These are phyloP conservation scores for Plebejus melissa DNA, from an alignment of 2,888 invertebrate species.

Conservation along the genomic window DNA sequence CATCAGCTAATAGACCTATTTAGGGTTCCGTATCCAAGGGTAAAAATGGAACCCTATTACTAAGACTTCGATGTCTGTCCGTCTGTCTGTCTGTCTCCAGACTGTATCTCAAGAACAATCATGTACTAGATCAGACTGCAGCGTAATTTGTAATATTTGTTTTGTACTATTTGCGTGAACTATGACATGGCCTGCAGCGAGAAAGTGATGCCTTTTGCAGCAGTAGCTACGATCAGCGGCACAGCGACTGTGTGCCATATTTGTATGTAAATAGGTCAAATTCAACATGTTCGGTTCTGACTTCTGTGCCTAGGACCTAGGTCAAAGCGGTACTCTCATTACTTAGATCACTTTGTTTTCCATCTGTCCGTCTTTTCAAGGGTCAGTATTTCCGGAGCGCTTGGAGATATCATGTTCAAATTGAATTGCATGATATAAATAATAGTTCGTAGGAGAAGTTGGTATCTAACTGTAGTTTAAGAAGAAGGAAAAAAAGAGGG, in stretches of 20 bases:
- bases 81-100: too few relatives aligned
- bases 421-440: too few relatives aligned
- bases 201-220: conserved; percentile 1
- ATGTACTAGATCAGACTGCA: neutral
- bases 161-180: conserved; percentile 9
- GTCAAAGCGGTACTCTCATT: neutral
- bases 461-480: too few relatives aligned
- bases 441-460: too few relatives aligned
- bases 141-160: conserved; percentile 7
- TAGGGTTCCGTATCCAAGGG: too few relatives aligned
- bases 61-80: too few relatives aligned
- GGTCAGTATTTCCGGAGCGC: neutral
- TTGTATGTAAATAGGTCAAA: conserved; percentile 2
- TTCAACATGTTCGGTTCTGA: neutral
- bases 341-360: neutral
- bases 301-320: neutral
- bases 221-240: neutral
- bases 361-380: neutral
- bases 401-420: too few relatives aligned
- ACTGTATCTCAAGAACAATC: too few relatives aligned
- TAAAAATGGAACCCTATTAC: too few relatives aligned
- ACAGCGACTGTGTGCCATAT: neutral
- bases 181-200: neutral
- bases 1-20: too few relatives aligned
- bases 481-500: too few relatives aligned